Conservation (phyloP, 2,113 vertebrate genomes). For the Ochotona princeps region DNA sequence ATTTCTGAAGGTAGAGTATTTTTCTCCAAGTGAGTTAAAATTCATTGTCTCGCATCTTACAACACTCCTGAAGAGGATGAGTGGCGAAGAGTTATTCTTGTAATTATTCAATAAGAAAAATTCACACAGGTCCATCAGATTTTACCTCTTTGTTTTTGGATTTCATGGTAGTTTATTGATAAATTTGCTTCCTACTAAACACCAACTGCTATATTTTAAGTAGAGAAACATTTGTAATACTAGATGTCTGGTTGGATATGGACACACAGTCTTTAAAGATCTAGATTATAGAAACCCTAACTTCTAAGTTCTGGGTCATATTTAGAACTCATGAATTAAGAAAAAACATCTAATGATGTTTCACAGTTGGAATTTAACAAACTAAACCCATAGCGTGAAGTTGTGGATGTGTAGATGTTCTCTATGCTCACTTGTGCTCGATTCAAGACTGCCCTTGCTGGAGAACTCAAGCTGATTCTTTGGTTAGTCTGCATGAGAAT, state of each 20-base stretch:
- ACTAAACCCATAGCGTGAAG: not conserved
- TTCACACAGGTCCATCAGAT: not conserved
- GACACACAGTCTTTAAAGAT: not conserved
- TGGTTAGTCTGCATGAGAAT: not conserved
- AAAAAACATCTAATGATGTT: not conserved
- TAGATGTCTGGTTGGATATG: not conserved
- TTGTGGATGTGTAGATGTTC: not conserved
- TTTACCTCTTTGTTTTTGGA: not conserved
- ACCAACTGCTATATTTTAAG: not conserved
- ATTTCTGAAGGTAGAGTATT: not conserved
- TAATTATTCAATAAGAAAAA: not conserved
- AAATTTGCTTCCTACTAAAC: not conserved
- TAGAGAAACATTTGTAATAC: not conserved
- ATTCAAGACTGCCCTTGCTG: not conserved
- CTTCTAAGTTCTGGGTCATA: not conserved
- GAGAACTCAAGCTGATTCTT: not conserved
- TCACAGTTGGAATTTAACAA: not conserved
- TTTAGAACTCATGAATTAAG: constrained; percentile 29
- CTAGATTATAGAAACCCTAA: not conserved
- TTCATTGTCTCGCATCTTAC: not conserved
- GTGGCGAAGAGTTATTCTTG: not conserved
- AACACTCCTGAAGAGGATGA: not conserved
- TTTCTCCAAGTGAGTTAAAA: not conserved
- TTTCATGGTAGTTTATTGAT: not conserved
- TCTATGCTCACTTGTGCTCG: not conserved